Evolutionary conservation across 2,888 invertebrate genomes (phyloP).

Genomic region (Callimorpha dominula): DNA sequence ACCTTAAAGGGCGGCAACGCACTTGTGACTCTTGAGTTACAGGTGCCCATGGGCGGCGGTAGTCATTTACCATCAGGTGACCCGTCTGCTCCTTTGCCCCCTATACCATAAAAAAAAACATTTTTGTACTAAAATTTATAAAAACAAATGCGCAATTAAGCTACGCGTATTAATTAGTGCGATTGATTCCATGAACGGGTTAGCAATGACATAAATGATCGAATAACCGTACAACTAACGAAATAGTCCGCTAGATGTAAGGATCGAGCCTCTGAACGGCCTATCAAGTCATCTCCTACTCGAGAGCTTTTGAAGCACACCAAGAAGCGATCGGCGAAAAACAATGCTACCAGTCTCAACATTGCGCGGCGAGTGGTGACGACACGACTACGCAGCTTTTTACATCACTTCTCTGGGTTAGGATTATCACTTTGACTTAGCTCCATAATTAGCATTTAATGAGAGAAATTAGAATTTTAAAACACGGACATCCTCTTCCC

Average conservation of each 20-base stretch:
- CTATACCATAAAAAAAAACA: too few relatives aligned
- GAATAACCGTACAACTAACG: slow-evolving; percentile 6
- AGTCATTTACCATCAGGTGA: too few relatives aligned
- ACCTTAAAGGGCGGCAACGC: too few relatives aligned
- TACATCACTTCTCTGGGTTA: slow-evolving; percentile 22
- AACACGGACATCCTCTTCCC: not conserved
- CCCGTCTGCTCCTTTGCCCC: too few relatives aligned
- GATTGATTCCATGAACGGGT: not conserved
- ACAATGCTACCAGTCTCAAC: slow-evolving; percentile 28
- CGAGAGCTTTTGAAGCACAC: slow-evolving; percentile 27
- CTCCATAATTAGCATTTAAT: slow-evolving; percentile 8
- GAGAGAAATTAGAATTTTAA: slow-evolving; percentile 9
- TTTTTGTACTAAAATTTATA: not conserved
- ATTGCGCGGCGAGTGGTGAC: slow-evolving; percentile 35
- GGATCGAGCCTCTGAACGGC: slow-evolving; percentile 25
- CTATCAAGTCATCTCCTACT: slow-evolving; percentile 29
- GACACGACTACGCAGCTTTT: slow-evolving; percentile 31
- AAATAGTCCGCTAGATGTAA: slow-evolving; percentile 19
- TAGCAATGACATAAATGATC: not conserved
- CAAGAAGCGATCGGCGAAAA: slow-evolving; percentile 30
- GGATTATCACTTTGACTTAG: slow-evolving; percentile 23
- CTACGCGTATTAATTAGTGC: not conserved
- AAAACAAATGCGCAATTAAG: not conserved
- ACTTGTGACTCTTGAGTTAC: too few relatives aligned
- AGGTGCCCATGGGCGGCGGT: too few relatives aligned